Evolutionary conservation across 2,797 vertebrate species (phyloP), one percentile per base, ranked within the genome.

Genomic region (Momotus momota): DNA sequence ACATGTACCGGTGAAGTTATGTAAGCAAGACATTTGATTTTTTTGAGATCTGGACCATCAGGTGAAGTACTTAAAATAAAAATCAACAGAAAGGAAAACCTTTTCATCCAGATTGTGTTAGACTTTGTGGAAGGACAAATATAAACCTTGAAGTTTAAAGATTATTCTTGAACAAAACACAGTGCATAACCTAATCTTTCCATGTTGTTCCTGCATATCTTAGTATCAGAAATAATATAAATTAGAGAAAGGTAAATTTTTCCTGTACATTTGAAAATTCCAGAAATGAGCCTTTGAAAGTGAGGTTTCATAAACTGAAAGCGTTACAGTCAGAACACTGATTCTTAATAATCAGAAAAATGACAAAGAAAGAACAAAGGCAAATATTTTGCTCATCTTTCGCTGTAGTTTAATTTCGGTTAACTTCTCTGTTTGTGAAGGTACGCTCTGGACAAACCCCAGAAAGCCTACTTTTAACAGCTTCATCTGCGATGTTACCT

Each of bases 351-450:
- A 81, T 33, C 9, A 6, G 18, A 57, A 58, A 77, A 60, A 62
- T 55, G 20, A 31, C 27, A 54, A 54, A 54, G 22, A 54, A 54
- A 6, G 18, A 57, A 62, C 9, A 81, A 49, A 90, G 4, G 0
- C 61, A 86, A 88, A 33, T 43, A 77, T 73, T 94, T 93, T 85
- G 20, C 40, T 84, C 15, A 40, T 58, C 43, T 88, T 90, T 88
- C 35, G 31, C 16, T 43, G 22, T 41, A 57, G 38, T 66, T 82
- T 33, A 49, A 20, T 84, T n/a, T 75, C 46, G 52, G 21, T 88
- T 93, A 70, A 72, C 5, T 82, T 87, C 64, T 38, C 2, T 74
- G 18, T 70, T 74, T 88, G 40, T 64, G 52, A 72, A 65, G 52
- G 8, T 49, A 45, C 4, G 2, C 20, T 79, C 35, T 72, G 41